phyloP scores from a whole-genome alignment of 1,140 invertebrate species.

The Euura lappo region DNA sequence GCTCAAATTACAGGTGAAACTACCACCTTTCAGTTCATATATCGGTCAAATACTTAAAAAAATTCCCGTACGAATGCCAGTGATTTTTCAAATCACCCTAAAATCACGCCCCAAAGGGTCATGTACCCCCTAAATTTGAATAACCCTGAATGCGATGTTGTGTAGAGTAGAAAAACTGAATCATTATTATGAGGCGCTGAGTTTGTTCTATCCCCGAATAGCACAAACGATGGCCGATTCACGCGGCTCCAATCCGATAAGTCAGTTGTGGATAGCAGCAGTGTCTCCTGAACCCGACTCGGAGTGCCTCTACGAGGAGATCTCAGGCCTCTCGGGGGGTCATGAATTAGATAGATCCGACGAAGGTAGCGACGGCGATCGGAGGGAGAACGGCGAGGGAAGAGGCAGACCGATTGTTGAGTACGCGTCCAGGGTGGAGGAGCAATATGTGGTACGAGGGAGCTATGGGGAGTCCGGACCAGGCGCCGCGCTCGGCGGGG shows the following conservation, averaged over 20 bases:
- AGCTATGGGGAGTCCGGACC: slow-evolving; percentile 50
- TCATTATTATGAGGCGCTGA: not conserved
- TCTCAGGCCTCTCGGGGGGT: slow-evolving; percentile 49
- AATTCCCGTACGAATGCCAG: too few species aligned
- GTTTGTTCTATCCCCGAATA: slow-evolving; percentile 13
- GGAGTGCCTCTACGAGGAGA: slow-evolving; percentile 59
- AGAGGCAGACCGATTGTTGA: slow-evolving; percentile 22
- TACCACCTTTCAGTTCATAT: too few species aligned
- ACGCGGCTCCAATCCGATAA: slow-evolving; percentile 60
- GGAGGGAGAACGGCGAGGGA: slow-evolving; percentile 14
- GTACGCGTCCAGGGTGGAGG: slow-evolving; percentile 48
- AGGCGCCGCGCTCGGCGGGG: slow-evolving; percentile 44
- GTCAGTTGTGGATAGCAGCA: slow-evolving; percentile 50
- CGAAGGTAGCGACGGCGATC: slow-evolving; percentile 3
- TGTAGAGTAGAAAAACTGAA: not conserved
- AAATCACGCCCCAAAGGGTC: too few species aligned
- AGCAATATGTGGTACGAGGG: slow-evolving; percentile 49
- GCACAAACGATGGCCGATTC: slow-evolving; percentile 57
- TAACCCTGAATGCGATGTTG: not conserved
- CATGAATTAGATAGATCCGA: slow-evolving; percentile 34
- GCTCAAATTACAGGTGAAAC: too few species aligned
- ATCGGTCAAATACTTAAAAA: too few species aligned
- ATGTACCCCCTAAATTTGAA: too few species aligned
- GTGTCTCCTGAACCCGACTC: slow-evolving; percentile 52
- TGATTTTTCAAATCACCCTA: too few species aligned